A percentile compares a stretch with the other conserved stretches of the same genome.
Conservation (phyloP, 2,113 vertebrate genomes). For the Misgurnus mizolepis region DNA sequence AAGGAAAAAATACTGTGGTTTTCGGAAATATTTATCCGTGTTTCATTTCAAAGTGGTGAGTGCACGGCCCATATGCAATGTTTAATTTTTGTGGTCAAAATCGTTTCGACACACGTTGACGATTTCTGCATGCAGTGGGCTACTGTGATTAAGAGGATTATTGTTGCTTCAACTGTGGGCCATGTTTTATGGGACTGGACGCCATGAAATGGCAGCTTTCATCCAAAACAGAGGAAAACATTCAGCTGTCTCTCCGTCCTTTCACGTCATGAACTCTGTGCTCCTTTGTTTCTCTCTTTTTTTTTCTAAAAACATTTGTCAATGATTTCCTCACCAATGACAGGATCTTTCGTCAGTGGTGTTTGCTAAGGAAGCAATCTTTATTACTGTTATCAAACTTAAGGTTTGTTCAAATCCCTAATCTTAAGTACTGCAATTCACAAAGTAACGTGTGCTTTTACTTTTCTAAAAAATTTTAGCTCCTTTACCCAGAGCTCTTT, state of each 20-base stretch:
- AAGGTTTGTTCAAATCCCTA: too few relatives aligned
- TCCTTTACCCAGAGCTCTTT: too few relatives aligned
- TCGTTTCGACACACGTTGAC: conserved; percentile 5
- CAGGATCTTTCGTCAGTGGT: too few relatives aligned
- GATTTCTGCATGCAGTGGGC: conserved; percentile 9
- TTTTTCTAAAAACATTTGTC: too few relatives aligned
- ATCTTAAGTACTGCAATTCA: too few relatives aligned
- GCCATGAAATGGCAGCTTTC: neutral
- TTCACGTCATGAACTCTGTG: conserved; percentile 21
- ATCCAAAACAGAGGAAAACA: conserved; percentile 51
- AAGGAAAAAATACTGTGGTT: neutral
- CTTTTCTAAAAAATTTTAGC: too few relatives aligned
- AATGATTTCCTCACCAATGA: too few relatives aligned
- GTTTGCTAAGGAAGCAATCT: too few relatives aligned
- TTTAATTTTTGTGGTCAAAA: conserved; percentile 15
- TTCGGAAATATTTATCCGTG: conserved; percentile 3
- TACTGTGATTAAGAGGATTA: neutral
- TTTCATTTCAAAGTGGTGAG: neutral
- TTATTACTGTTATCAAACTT: too few relatives aligned
- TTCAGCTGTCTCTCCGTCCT: conserved; percentile 27
- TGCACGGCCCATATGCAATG: neutral
- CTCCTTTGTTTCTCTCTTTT: conserved; percentile 1
- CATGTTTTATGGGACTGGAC: neutral
- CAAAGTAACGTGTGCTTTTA: too few relatives aligned
- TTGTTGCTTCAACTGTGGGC: neutral